Evolutionary conservation across 1,140 invertebrate genomes (phyloP).

Genomic region (Drosophila lini): DNA sequence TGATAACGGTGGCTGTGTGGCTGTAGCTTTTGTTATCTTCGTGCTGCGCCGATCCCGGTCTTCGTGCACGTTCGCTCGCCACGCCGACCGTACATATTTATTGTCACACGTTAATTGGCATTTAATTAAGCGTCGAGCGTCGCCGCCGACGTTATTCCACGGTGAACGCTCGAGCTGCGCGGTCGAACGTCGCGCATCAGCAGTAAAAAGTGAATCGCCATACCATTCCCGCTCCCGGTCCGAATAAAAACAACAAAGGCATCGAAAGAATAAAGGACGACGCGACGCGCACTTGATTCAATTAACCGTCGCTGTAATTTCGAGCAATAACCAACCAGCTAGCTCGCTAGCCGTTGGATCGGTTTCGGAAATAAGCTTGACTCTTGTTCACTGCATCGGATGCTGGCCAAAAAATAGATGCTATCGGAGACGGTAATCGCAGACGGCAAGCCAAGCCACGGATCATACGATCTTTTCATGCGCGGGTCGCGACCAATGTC

Average conservation of each 20-base stretch:
- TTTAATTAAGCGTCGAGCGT: conserved; percentile 75
- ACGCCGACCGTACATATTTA: conserved; percentile 39
- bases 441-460: conserved; percentile 49
- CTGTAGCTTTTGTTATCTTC: conserved; percentile 62
- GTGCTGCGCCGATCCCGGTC: conserved; percentile 54
- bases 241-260: conserved; percentile 26
- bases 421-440: conserved; percentile 38
- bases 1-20: conserved; percentile 59
- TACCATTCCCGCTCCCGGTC: background rate
- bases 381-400: conserved; percentile 1
- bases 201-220: conserved; percentile 10
- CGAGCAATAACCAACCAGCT: conserved; percentile 6
- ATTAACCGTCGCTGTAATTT: conserved; percentile 38
- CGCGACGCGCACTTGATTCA: conserved; percentile 40
- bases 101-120: conserved; percentile 82
- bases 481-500: conserved; percentile 70
- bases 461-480: conserved; percentile 79
- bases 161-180: conserved; percentile 55
- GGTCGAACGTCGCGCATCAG: conserved; percentile 42
- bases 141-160: conserved; percentile 62
- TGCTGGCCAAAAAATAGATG: conserved; percentile 40
- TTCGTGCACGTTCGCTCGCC: conserved; percentile 37
- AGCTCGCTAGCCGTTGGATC: conserved; percentile 16
- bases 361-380: conserved; percentile 26
- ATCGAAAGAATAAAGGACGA: conserved; percentile 46